A percentile compares a stretch with the other conserved stretches of the same genome.
Evolutionary conservation across 1,140 invertebrate species (phyloP).

Genomic region (Brachystomella parvula): DNA sequence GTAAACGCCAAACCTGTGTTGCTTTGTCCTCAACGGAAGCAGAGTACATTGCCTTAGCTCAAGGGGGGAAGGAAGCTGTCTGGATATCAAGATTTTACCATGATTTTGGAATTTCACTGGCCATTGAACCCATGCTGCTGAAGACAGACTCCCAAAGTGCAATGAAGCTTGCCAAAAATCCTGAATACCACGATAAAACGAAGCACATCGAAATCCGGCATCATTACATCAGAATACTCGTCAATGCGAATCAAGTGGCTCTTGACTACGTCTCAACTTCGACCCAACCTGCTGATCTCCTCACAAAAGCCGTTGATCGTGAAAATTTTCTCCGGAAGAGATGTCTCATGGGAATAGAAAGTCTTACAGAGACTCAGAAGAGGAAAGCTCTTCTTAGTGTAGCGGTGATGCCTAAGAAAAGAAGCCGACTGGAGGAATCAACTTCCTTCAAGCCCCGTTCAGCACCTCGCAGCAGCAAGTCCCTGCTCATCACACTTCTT

Average conservation of each 20-base stretch:
- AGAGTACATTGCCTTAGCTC: constrained; percentile 3
- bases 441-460: too few relatives aligned
- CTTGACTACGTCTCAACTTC: constrained; percentile 12
- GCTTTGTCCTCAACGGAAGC: background rate
- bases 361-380: background rate
- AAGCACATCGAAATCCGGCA: constrained; percentile 44
- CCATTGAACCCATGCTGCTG: background rate
- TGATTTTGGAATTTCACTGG: background rate
- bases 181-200: constrained; percentile 39
- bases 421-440: too few relatives aligned
- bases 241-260: background rate
- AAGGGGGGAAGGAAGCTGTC: constrained; percentile 9
- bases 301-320: constrained; percentile 22
- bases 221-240: constrained; percentile 37
- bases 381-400: background rate
- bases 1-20: constrained; percentile 30
- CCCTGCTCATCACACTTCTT: background rate
- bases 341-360: background rate
- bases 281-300: constrained; percentile 28
- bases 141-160: constrained; percentile 40
- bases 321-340: background rate
- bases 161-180: constrained; percentile 40
- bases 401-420: background rate
- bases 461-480: too few relatives aligned
- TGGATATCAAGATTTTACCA: background rate